Base-by-base conservation (phyloP, 2,888 invertebrate species). In the Drosophila stalkeri region DNA sequence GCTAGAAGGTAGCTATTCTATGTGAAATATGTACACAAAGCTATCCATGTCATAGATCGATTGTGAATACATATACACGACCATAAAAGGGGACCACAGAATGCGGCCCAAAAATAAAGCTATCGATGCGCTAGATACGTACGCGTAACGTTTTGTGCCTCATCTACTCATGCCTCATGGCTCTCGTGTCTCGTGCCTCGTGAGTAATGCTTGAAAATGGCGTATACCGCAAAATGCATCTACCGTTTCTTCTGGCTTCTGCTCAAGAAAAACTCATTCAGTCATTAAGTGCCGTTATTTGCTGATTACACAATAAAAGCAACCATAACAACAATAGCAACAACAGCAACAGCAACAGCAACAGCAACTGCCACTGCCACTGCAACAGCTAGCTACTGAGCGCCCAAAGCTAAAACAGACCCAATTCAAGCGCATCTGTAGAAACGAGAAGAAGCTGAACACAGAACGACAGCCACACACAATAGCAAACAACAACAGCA, bases 281-380 rank as follows among this genome's bases (percentile, higher is more conserved):
- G 91, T 91, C 91, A 92, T 92, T 91, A 92, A 91, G 90, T 91
- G 90, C 91, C 91, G 92, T 91, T 91, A 92, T 91, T 91, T 91
- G 84, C 86, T 92, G 91, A 91, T 92, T 91, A 91, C 91, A 92
- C 91, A 91, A 91, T 90, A 90, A 91, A 91, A 81, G 77, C 86
- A 84, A 73, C 70, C 76, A 79, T 64, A 72, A 74, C 75, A 81
- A 74, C 74, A 81, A 77, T 70, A 57, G 43, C 63, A 68, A 44
- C 27, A 27, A 27, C 27, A 27, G 23, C n/a, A n/a, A n/a, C 72
- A 65, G 23, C 47, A 68, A 3, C 27, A 37, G 35, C 35, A 37
- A 37, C 35, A 12, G 20, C 67, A 64, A 54, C 63, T 51, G 14
- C 52, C 52, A 9, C 60, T 43, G 35, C 59, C 59, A 62, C 31